These are phyloP conservation scores for Podotricha telesiphe DNA, from an alignment of 2,888 invertebrate genomes.

Conservation along the genomic window DNA sequence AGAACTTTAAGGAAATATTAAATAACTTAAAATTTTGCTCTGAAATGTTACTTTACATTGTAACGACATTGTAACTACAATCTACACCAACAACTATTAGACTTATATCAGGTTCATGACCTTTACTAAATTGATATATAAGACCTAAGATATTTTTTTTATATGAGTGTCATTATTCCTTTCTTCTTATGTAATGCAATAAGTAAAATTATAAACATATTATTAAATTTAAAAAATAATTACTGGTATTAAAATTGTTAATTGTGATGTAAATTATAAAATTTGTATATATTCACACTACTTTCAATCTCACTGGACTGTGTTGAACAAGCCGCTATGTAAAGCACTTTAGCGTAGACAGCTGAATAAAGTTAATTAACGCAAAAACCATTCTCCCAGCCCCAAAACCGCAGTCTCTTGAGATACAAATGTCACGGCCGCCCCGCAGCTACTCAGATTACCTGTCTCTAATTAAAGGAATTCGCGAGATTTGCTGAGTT, in stretches of 20 bases:
- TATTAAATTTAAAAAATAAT: too few relatives aligned
- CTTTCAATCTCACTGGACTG: conserved; percentile 24
- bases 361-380: conserved; percentile 40
- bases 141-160: neutral
- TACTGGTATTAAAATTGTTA: neutral
- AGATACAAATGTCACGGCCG: conserved; percentile 41
- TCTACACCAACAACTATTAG: too few relatives aligned
- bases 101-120: neutral
- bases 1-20: conserved; percentile 11
- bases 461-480: conserved; percentile 63
- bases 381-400: conserved; percentile 39
- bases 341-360: conserved; percentile 28
- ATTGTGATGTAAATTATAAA: neutral
- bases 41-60: neutral
- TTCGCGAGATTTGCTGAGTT: conserved; percentile 61
- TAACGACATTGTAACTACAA: neutral
- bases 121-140: neutral
- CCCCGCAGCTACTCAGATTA: conserved; percentile 45
- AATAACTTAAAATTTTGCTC: neutral
- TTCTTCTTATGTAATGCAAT: too few relatives aligned
- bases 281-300: neutral
- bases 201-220: too few relatives aligned
- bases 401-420: conserved; percentile 37
- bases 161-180: neutral
- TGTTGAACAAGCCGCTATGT: conserved; percentile 13